Evolutionary conservation across 1,140 invertebrate genomes (phyloP), one percentile per base, ranked within the genome.

Genomic region (Trichonephila clavipes): DNA sequence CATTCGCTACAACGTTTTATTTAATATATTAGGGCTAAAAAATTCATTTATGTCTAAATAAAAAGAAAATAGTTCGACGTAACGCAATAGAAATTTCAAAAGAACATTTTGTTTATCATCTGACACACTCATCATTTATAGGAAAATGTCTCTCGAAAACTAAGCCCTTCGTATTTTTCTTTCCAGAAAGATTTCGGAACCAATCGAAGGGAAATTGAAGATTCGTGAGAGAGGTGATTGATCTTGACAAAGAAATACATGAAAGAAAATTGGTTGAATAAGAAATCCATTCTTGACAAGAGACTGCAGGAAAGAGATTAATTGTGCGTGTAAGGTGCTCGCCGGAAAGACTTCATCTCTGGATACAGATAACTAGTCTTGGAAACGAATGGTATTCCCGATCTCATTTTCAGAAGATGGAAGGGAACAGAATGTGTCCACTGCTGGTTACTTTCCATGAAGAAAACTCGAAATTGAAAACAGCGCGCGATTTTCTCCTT

Each of bases 171-270:
- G 18, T 77, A 66, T 85, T 85, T 85, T 88, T 88, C 61, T 66
- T 66, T 64, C 21, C 2, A 21, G 86, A 64, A 12, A 83, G 82
- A 83, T 83, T 40, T 66, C 28, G 64, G 19, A 88, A 40, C 40
- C 59, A 88, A 88, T 88, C 86, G 86, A 62, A 88, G 61, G 51
- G 86, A 88, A 62, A 88, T 88, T 88, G 86, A 62, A 88, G 59
- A 88, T 64, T 64, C 86, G 59, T 64, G 34, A 64, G 82, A 77
- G 86, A 88, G 62, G 61, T 64, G 86, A 88, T 88, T 88, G 86
- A 88, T 88, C 86, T 64, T 88, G 86, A 88, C 86, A 88, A 88
- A 88, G 86, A 88, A 64, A 88, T 88, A 64, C 86, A 62, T 19
- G 86, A 64, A 89, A 51, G 40, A 89, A 58, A 77, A 89, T 89